Percentiles rank a stretch among this genome's conserved stretches.
These are phyloP conservation scores for Venturia canescens DNA, from an alignment of 1,140 invertebrate genomes.

Conservation along the genomic window DNA sequence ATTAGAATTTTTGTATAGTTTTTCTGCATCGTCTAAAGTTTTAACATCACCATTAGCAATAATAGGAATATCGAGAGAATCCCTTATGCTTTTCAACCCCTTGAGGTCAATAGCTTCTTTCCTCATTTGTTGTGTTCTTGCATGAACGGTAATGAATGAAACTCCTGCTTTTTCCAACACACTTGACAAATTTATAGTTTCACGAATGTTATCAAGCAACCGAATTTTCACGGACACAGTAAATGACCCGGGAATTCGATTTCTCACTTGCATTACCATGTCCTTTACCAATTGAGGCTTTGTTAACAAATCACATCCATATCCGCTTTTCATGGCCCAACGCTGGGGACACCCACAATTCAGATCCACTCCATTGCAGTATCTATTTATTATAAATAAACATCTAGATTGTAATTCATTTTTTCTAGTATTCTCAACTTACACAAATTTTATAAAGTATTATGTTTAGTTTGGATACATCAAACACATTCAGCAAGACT, in stretches of 20 bases:
- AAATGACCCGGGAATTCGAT: conserved; percentile 85
- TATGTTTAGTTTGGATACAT: conserved; percentile 29
- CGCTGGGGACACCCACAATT: conserved; percentile 98
- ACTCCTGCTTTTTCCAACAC: conserved; percentile 90
- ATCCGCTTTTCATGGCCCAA: conserved; percentile 95
- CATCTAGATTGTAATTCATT: conserved; percentile 51
- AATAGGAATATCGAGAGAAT: conserved; percentile 86
- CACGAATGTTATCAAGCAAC: conserved; percentile 80
- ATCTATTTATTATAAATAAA: conserved; percentile 74
- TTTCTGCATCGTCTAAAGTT: conserved; percentile 82
- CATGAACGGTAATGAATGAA: conserved; percentile 94
- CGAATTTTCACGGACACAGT: conserved; percentile 96
- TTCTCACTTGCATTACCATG: conserved; percentile 86
- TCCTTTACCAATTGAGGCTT: conserved; percentile 91
- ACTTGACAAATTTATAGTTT: conserved; percentile 86
- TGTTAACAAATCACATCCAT: conserved; percentile 90
- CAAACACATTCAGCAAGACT: no score
- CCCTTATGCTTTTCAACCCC: conserved; percentile 85
- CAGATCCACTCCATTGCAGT: conserved; percentile 93
- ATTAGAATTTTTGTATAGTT: conserved; percentile 81
- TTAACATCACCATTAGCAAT: conserved; percentile 95
- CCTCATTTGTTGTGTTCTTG: conserved; percentile 90
- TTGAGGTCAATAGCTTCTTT: conserved; percentile 87
- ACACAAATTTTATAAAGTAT: conserved; percentile 30
- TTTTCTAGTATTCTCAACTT: conserved; percentile 1